A percentile compares a stretch with the other conserved stretches of the same genome.
phyloP scores from a whole-genome alignment of 92 coral and sea anemone genomes.

The Diadumene lineata region DNA sequence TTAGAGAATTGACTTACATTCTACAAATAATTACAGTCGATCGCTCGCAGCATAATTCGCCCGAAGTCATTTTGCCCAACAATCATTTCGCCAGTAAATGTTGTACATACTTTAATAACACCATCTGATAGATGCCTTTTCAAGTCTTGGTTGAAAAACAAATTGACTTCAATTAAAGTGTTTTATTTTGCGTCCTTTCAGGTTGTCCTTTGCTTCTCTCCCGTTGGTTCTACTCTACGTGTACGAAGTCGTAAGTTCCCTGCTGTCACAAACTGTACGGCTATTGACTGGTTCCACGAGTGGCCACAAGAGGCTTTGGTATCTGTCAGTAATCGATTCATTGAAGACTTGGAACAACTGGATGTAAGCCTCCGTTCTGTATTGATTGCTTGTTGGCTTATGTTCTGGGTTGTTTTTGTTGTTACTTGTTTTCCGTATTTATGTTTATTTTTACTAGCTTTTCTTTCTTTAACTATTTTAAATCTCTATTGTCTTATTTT shows the following conservation, averaged over 20 bases:
- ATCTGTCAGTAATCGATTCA: constrained; percentile 97
- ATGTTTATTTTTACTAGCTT: background rate
- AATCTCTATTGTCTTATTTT: too few species aligned
- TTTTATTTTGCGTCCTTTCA: background rate
- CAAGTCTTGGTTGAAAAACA: too few species aligned
- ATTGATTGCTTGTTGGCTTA: too few species aligned
- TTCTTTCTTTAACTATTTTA: too few species aligned
- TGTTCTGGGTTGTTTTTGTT: too few species aligned
- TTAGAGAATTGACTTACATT: too few species aligned
- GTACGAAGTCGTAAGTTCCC: constrained; percentile 99
- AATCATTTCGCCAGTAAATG: too few species aligned
- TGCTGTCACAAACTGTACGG: constrained; percentile 98
- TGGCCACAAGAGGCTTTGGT: constrained; percentile 99
- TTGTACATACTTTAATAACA: too few species aligned
- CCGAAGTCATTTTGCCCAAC: too few species aligned
- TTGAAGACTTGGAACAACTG: constrained; percentile 95
- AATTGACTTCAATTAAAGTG: background rate
- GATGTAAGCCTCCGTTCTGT: constrained; percentile 50
- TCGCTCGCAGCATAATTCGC: too few species aligned
- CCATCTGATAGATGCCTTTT: too few species aligned
- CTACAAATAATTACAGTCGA: too few species aligned
- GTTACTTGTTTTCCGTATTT: background rate
- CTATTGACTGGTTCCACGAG: constrained; percentile 99
- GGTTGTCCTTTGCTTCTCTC: constrained; percentile 99
- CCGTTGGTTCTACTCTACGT: constrained; percentile 97